Evolutionary conservation across 2,888 invertebrate species (phyloP).

Genomic region (Amorpha juglandis): DNA sequence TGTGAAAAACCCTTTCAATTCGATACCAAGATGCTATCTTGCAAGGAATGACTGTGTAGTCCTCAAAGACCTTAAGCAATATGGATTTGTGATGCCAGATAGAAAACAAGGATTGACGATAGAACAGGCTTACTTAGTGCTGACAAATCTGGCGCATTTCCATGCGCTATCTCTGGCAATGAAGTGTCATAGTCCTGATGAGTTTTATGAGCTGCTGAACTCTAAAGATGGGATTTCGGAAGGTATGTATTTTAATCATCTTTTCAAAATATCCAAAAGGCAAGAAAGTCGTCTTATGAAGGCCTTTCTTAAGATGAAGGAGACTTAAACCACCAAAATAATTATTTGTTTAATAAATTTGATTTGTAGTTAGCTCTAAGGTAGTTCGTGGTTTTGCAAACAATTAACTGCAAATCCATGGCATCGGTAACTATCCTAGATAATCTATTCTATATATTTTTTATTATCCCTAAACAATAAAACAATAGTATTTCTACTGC

Average conservation of each 20-base stretch:
- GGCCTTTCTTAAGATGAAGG: too few relatives aligned
- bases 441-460: too few relatives aligned
- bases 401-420: too few relatives aligned
- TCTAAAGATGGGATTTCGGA: slow-evolving; percentile 77
- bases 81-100: slow-evolving; percentile 87
- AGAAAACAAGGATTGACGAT: slow-evolving; percentile 85
- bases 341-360: too few relatives aligned
- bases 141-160: slow-evolving; percentile 86
- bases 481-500: too few relatives aligned
- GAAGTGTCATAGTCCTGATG: slow-evolving; percentile 83
- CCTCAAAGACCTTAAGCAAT: slow-evolving; percentile 85
- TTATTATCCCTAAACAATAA: too few relatives aligned
- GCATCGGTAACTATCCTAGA: too few relatives aligned
- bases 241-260: slow-evolving; percentile 50
- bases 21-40: slow-evolving; percentile 85
- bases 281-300: background rate
- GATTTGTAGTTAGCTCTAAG: too few relatives aligned
- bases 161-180: slow-evolving; percentile 87
- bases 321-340: too few relatives aligned
- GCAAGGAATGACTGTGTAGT: slow-evolving; percentile 84
- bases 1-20: slow-evolving; percentile 69
- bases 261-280: background rate
- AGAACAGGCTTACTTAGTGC: slow-evolving; percentile 84
- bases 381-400: too few relatives aligned
- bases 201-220: slow-evolving; percentile 80